Evolutionary conservation across 2,797 vertebrate species (phyloP), one percentile per base, ranked within the genome.

Genomic region (Balearica regulorum): DNA sequence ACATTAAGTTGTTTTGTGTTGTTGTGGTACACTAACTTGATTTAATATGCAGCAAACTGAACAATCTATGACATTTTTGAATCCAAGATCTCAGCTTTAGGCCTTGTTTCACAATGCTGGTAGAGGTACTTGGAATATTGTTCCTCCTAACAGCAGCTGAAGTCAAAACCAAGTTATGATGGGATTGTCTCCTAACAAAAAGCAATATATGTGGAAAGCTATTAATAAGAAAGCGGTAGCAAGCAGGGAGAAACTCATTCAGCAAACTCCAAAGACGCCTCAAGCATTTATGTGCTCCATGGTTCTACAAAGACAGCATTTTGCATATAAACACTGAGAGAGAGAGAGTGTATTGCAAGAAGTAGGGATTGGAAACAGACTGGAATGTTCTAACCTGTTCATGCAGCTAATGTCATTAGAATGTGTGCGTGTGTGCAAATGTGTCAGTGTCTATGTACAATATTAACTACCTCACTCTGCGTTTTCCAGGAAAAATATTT

Each of bases 401-500:
- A 62, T 78, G 60, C 81, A 87, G 78, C 10, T 29, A 48, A 64
- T 24, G 33, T 87, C 69, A 72, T 85, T 87, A 83, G 55, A 53
- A 73, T 29, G 41, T 76, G 46, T 85, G 48, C 0, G 0, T 68
- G 62, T 29, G 85, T 89, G 58, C 86, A 94, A 86, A 93, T 48
- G 41, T 88, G 61, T 92, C 68, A 70, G 41, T 73, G 72, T 92
- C 83, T 79, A 21, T 43, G 66, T 87, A 80, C 64, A 91, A 65
- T 89, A 83, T 92, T 93, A 97, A 97, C 97, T 98, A 98, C 98
- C 98, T 98, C 98, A 98, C 82, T 96, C 60, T 86, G 84, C 93
- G 71, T 96, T 96, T 95, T 92, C 94, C 83, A 79, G 92, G 84
- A 61, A 95, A 86, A 92, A 75, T 31, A 69, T 48, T 90, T 92